A percentile compares a stretch with the other conserved stretches of the same genome.
These are phyloP conservation scores for Phocides pigmalion DNA, from an alignment of 1,140 invertebrate species.

Conservation along the genomic window DNA sequence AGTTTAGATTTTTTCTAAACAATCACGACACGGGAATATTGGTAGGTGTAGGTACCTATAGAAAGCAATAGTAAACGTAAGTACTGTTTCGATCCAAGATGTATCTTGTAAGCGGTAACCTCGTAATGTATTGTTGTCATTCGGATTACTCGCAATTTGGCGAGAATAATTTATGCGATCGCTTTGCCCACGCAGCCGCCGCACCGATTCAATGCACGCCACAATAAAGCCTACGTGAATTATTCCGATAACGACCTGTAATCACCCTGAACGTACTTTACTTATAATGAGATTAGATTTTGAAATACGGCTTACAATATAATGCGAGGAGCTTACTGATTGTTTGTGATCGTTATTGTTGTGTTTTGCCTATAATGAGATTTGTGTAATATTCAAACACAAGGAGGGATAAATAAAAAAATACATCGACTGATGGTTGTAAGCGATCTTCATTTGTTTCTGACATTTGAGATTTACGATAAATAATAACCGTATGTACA, in stretches of 20 bases:
- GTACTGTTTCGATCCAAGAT: too few species aligned
- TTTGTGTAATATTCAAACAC: too few species aligned
- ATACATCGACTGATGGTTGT: too few species aligned
- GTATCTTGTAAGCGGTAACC: background rate
- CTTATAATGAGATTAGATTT: constrained; percentile 29
- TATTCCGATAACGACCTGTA: constrained; percentile 30
- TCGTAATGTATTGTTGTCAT: constrained; percentile 16
- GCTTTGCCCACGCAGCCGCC: constrained; percentile 28
- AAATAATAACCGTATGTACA: too few species aligned
- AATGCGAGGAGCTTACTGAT: too few species aligned
- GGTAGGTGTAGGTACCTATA: too few species aligned
- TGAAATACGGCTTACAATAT: constrained; percentile 6
- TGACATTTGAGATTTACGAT: too few species aligned
- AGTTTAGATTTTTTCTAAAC: too few species aligned
- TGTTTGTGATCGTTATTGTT: background rate
- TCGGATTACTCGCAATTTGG: constrained; percentile 21
- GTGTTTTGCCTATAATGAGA: background rate
- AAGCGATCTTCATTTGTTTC: too few species aligned
- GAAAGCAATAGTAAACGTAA: too few species aligned
- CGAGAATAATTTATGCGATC: constrained; percentile 30
- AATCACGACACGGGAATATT: too few species aligned
- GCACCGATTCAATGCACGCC: constrained; percentile 8
- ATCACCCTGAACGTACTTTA: constrained; percentile 18
- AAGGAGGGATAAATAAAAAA: too few species aligned
- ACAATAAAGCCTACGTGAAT: constrained; percentile 32